These are phyloP conservation scores for Drosophila quinaria DNA, from an alignment of 2,888 invertebrate species.

Conservation along the genomic window DNA sequence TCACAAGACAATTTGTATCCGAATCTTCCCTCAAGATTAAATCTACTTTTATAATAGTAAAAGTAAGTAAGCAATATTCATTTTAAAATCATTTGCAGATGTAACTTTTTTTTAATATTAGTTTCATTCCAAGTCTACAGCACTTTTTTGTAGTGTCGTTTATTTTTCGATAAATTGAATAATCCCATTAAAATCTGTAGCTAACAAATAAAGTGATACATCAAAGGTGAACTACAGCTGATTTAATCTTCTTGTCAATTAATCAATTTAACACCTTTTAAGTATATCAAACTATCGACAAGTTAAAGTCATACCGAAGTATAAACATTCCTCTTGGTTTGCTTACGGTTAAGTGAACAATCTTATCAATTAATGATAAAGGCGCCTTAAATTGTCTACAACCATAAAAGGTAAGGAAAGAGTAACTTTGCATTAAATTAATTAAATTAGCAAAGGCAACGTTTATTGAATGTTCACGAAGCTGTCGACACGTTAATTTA, in stretches of 20 bases:
- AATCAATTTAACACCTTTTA: constrained; percentile 1
- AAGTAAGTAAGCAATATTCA: too few relatives aligned
- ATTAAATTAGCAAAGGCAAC: constrained; percentile 63
- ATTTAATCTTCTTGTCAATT: background rate
- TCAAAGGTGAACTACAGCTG: background rate
- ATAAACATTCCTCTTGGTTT: constrained; percentile 1
- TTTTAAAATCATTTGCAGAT: background rate
- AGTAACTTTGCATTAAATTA: constrained; percentile 40
- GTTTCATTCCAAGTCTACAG: background rate
- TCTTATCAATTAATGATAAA: constrained; percentile 37
- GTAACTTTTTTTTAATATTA: background rate
- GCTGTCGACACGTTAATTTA: constrained; percentile 16
- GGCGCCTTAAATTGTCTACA: background rate
- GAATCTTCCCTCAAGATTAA: background rate
- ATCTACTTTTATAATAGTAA: too few relatives aligned
- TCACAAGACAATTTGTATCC: too few relatives aligned
- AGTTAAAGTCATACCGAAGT: background rate
- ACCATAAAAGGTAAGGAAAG: background rate
- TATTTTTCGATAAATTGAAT: background rate
- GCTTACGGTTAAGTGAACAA: background rate
- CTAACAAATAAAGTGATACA: background rate
- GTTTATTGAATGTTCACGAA: constrained; percentile 52
- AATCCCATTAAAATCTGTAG: background rate
- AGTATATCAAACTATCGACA: background rate
- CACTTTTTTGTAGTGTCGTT: too few relatives aligned